A percentile compares a stretch with the other conserved stretches of the same genome.
phyloP scores from a whole-genome alignment of 2,113 vertebrate genomes.

The Chaenocephalus aceratus region DNA sequence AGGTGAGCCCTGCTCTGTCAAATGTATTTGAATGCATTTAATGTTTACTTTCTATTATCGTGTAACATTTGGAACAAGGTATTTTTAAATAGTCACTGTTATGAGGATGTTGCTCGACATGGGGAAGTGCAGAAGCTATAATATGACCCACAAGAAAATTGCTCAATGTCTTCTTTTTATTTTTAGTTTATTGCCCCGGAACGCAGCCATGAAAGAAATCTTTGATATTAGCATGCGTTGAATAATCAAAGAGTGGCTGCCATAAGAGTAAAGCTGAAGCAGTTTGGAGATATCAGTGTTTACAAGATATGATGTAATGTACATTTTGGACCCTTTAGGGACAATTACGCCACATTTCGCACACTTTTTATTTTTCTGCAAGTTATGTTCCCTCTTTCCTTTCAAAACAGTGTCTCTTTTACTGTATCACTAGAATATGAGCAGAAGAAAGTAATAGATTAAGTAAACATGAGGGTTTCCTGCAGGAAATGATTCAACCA shows the following conservation, averaged over 20 bases:
- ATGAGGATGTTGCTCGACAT: not conserved
- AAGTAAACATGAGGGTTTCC: not conserved
- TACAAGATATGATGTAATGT: not conserved
- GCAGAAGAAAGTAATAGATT: not conserved
- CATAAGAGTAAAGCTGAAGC: not conserved
- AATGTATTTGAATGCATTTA: not conserved
- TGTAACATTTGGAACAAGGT: not conserved
- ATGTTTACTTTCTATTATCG: not conserved
- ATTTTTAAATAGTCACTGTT: not conserved
- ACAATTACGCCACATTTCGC: not conserved
- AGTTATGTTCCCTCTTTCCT: too few species aligned
- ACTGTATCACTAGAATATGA: not conserved
- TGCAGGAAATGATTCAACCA: slow-evolving; percentile 2
- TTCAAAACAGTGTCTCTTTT: not conserved
- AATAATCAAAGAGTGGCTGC: not conserved
- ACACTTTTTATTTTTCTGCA: not conserved
- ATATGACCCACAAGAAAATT: not conserved
- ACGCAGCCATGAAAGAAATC: not conserved
- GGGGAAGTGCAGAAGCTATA: not conserved
- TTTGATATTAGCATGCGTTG: not conserved
- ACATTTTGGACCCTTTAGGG: not conserved
- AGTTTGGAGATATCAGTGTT: not conserved
- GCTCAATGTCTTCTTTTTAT: too few species aligned
- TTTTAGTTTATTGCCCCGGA: not conserved
- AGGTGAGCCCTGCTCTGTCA: slow-evolving; percentile 82